Evolutionary conservation across 2,888 invertebrate genomes (phyloP).

Genomic region (Drosophila ezoana): DNA sequence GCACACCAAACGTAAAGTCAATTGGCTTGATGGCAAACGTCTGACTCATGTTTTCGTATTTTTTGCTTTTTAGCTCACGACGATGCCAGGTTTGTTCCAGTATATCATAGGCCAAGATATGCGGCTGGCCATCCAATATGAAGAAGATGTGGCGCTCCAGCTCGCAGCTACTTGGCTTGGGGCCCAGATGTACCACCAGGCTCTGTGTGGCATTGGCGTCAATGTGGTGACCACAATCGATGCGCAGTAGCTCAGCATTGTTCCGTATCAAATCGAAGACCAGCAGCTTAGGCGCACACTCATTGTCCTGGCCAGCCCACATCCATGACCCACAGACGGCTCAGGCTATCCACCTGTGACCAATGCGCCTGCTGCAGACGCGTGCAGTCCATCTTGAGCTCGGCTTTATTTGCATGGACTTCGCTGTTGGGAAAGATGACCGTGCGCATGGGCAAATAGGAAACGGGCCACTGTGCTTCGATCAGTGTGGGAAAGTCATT

Average conservation of each 20-base stretch:
- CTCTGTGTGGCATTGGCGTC: constrained; percentile 46
- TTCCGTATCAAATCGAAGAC: constrained; percentile 81
- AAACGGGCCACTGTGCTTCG: constrained; percentile 81
- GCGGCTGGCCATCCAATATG: constrained; percentile 61
- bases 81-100: constrained; percentile 80
- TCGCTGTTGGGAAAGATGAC: constrained; percentile 66
- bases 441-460: constrained; percentile 71
- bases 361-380: constrained; percentile 80
- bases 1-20: constrained; percentile 78
- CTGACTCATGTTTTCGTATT: constrained; percentile 71
- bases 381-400: constrained; percentile 61
- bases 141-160: constrained; percentile 81
- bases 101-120: constrained; percentile 79
- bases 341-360: constrained; percentile 82
- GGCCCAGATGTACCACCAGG: constrained; percentile 74
- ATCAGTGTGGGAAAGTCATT: constrained; percentile 76
- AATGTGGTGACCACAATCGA: constrained; percentile 77
- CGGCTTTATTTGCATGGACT: constrained; percentile 67
- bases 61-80: constrained; percentile 62
- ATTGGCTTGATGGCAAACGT: constrained; percentile 74
- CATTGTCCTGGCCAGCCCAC: constrained; percentile 62
- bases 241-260: constrained; percentile 77
- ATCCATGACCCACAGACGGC: constrained; percentile 82
- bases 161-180: constrained; percentile 66
- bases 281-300: constrained; percentile 78